A percentile compares a stretch with the other conserved stretches of the same genome.
phyloP scores from a whole-genome alignment of 2,113 vertebrate species.

The Vombatus ursinus region DNA sequence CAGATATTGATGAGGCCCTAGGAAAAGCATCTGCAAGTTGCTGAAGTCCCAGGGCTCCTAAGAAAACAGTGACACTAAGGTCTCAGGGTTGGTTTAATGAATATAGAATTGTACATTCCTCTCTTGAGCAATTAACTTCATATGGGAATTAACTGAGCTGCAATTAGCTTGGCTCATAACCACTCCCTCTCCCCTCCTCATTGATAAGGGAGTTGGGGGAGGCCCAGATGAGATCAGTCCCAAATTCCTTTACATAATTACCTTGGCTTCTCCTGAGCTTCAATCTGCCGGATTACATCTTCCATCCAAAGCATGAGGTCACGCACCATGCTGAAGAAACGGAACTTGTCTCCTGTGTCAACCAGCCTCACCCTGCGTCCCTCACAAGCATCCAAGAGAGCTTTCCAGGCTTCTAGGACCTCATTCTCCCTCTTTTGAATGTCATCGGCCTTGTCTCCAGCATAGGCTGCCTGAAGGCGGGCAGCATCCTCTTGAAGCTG shows the following conservation, averaged over 20 bases:
- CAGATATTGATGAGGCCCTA: too few relatives aligned
- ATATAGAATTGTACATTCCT: neutral
- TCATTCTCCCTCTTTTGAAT: conserved; percentile 95
- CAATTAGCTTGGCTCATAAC: neutral
- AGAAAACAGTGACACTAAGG: neutral
- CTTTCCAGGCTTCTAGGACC: conserved; percentile 94
- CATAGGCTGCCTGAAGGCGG: conserved; percentile 96
- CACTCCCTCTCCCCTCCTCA: neutral
- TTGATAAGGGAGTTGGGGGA: neutral
- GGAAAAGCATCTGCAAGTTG: too few relatives aligned
- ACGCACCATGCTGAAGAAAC: conserved; percentile 97
- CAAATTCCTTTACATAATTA: conserved; percentile 70
- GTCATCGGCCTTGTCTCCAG: conserved; percentile 98
- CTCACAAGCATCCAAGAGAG: conserved; percentile 93
- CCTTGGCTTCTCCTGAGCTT: conserved; percentile 97
- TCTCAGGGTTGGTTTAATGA: neutral
- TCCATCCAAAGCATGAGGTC: conserved; percentile 99
- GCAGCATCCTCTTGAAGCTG: conserved; percentile 97
- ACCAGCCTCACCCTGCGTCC: conserved; percentile 90
- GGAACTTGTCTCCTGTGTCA: conserved; percentile 97
- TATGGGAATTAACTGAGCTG: neutral
- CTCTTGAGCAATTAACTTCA: neutral
- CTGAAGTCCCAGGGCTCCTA: too few relatives aligned
- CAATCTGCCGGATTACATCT: conserved; percentile 95
- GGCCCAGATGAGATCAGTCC: neutral